These are phyloP conservation scores for Madoqua kirkii DNA, from an alignment of 2,113 vertebrate genomes.

Conservation along the genomic window DNA sequence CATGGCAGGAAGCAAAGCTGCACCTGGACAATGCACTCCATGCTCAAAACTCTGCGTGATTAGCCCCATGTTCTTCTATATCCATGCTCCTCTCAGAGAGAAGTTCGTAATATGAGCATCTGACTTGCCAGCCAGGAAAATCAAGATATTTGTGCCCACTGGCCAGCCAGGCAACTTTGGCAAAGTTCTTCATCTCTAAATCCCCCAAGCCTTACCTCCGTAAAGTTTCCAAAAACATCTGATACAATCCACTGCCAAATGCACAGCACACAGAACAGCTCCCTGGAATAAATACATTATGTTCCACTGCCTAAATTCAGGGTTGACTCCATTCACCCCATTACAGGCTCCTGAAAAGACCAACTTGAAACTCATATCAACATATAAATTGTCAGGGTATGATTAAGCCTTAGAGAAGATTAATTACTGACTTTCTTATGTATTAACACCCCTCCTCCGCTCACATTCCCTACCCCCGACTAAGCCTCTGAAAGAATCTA, in stretches of 20 bases:
- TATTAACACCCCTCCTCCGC: neutral
- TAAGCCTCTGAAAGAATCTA: slow-evolving; percentile 37
- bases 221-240: neutral
- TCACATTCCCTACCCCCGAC: neutral
- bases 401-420: slow-evolving; percentile 57
- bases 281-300: neutral
- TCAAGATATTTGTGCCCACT: neutral
- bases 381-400: neutral
- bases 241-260: neutral
- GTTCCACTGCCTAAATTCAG: neutral
- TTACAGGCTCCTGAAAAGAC: neutral
- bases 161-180: neutral
- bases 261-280: neutral
- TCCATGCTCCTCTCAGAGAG: neutral
- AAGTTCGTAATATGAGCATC: neutral
- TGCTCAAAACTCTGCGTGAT: no score
- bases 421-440: neutral
- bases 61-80: neutral
- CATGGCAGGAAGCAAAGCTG: neutral
- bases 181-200: neutral
- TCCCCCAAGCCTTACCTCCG: neutral
- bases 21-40: neutral
- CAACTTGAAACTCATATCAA: slow-evolving; percentile 16
- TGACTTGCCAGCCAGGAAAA: neutral
- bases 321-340: neutral